A percentile compares a stretch with the other conserved stretches of the same genome.
phyloP scores from a whole-genome alignment of 1,140 invertebrate species.

The Drepana arcuata region DNA sequence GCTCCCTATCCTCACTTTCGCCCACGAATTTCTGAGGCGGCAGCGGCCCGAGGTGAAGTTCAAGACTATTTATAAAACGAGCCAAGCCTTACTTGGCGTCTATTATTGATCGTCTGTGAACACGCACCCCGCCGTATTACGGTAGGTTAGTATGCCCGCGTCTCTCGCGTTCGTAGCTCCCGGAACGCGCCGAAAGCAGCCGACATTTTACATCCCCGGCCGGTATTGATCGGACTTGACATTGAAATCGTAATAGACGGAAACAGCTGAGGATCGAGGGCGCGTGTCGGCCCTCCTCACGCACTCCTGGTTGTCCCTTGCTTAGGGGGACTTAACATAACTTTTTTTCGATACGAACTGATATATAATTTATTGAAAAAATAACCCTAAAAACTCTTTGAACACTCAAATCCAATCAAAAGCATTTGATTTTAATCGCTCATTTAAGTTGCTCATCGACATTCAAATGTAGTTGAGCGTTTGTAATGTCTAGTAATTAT shows the following conservation, averaged over 20 bases:
- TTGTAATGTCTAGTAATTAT: constrained; percentile 56
- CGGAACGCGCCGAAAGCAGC: constrained; percentile 52
- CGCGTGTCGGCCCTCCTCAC: constrained; percentile 38
- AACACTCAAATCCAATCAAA: no score
- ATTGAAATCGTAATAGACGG: constrained; percentile 72
- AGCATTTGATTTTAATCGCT: constrained; percentile 18
- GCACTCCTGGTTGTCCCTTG: constrained; percentile 32
- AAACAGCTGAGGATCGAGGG: constrained; percentile 66
- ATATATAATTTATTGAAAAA: no score
- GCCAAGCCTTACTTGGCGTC: constrained; percentile 47
- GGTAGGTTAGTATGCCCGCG: constrained; percentile 65
- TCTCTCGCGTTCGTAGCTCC: constrained; percentile 42
- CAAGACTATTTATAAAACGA: constrained; percentile 68
- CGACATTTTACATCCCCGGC: constrained; percentile 67
- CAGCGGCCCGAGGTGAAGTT: constrained; percentile 53
- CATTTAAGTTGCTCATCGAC: constrained; percentile 30
- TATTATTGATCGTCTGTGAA: constrained; percentile 61
- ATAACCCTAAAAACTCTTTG: no score
- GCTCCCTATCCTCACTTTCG: constrained; percentile 33
- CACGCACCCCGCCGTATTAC: constrained; percentile 62
- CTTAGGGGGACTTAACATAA: no score
- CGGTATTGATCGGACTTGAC: constrained; percentile 72
- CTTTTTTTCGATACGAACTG: no score
- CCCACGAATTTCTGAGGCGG: constrained; percentile 34
- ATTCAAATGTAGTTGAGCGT: constrained; percentile 20